Base-by-base conservation (phyloP, 1,140 invertebrate species). In the Eupeodes corollae region DNA sequence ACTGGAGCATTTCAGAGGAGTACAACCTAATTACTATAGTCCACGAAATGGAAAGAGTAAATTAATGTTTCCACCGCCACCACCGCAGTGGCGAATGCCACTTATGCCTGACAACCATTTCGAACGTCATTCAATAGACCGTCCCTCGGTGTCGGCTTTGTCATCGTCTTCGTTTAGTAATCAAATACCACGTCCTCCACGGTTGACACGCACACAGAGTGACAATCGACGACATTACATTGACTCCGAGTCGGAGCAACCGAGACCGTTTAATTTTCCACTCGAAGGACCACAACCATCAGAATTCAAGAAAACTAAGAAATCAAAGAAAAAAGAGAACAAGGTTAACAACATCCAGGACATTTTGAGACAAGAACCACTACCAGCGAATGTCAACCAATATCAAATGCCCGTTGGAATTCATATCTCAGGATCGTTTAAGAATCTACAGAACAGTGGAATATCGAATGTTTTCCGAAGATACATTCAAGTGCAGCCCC, bases 271-370 rank as follows among this genome's bases (percentile, higher is more conserved):
- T 26, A 32, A 46, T n/a, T 46, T 16, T 30, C 11, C 34, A 8
- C 10, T 38, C 11, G 8, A 21, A 15, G 34, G 34, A 10, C n/a
- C 16, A 21, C 32, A 13, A 35, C 32, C 44, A 16, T 19, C 32
- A 9, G 13, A 34, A 14, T 38, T 46, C 35, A 30, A 37, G n/a
- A 33, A 32, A 8, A 26, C 21, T 5, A 26, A 26, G 8, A 26
- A 26, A 26, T 26, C 21, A 26, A 26, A 26, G 21, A 19, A 35
- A 18, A 14, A 26, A 44, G 14, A 30, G 5, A 14, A 16, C 6
- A n/a, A 46, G 15, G 39, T 47, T 5, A 40, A 47, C 12, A 47
- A 35, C 16, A 47, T 47, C 18, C 38, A 47, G 30, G 46, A 47
- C 41, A 47, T 47, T 37, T 21, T 47, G 13, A 40, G 18, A 14